A percentile compares a stretch with the other conserved stretches of the same genome.
phyloP scores from a whole-genome alignment of 2,113 vertebrate species.

The Aleadryas rufinucha region DNA sequence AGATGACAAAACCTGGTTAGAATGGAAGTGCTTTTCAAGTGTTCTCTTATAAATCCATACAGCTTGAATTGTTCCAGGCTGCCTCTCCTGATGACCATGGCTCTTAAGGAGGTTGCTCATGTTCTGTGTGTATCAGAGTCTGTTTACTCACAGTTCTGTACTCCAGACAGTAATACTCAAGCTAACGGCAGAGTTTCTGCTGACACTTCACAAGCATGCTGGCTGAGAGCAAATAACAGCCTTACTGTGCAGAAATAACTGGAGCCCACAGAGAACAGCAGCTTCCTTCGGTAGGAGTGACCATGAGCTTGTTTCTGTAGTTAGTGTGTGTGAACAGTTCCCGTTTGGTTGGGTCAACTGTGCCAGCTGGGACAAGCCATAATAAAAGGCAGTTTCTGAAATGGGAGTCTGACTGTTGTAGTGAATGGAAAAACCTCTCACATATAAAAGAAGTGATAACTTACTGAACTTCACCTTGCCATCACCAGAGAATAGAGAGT shows the following conservation, averaged over 20 bases:
- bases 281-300: not conserved
- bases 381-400: not conserved
- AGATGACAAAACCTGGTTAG: not conserved
- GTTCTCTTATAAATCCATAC: not conserved
- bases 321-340: not conserved
- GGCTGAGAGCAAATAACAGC: not conserved
- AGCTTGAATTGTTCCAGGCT: not conserved
- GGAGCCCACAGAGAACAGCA: not conserved
- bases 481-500: not conserved
- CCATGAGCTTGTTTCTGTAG: not conserved
- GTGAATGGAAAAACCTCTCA: not conserved
- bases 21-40: not conserved
- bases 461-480: not conserved
- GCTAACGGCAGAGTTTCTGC: not conserved
- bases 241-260: not conserved
- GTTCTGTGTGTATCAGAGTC: not conserved
- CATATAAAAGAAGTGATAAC: not conserved
- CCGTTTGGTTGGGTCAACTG: accelerated
- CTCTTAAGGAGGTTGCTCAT: not conserved
- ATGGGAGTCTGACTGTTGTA: not conserved
- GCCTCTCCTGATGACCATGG: not conserved
- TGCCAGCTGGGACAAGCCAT: not conserved
- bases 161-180: not conserved
- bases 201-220: not conserved
- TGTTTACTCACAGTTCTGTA: not conserved